Conservation (phyloP, 2,113 vertebrate genomes). For the Leucopsar rothschildi region DNA sequence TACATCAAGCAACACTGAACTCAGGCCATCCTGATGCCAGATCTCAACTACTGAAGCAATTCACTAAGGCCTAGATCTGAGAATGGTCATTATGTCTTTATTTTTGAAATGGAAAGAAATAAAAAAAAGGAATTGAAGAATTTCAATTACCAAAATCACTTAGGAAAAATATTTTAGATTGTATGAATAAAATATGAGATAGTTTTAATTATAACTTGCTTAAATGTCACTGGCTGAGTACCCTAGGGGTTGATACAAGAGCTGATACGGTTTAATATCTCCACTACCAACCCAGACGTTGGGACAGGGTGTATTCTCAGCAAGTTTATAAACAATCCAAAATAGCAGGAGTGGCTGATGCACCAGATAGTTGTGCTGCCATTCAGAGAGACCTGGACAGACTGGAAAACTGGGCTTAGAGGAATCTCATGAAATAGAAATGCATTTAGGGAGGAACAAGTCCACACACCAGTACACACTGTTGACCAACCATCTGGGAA, state of each 20-base stretch:
- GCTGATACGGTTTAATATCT: not conserved
- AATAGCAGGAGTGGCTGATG: not conserved
- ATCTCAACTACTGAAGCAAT: not conserved
- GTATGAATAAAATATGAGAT: not conserved
- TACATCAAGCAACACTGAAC: not conserved
- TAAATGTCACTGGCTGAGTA: not conserved
- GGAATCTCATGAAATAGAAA: not conserved
- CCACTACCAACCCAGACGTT: not conserved
- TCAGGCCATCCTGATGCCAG: not conserved
- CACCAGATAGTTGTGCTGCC: not conserved
- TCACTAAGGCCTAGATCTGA: not conserved
- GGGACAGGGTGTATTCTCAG: not conserved
- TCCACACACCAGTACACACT: not conserved
- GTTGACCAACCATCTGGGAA: not conserved
- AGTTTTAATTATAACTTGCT: not conserved
- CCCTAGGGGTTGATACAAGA: not conserved
- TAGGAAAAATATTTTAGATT: not conserved
- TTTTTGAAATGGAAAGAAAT: not conserved
- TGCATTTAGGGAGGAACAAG: not conserved
- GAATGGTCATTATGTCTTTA: not conserved
- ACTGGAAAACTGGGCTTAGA: not conserved
- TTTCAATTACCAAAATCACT: not conserved
- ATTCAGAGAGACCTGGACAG: not conserved
- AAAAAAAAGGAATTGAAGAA: not conserved
- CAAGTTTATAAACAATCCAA: not conserved